phyloP scores from a whole-genome alignment of 2,113 vertebrate genomes.

The Brachyhypopomus gauderio region DNA sequence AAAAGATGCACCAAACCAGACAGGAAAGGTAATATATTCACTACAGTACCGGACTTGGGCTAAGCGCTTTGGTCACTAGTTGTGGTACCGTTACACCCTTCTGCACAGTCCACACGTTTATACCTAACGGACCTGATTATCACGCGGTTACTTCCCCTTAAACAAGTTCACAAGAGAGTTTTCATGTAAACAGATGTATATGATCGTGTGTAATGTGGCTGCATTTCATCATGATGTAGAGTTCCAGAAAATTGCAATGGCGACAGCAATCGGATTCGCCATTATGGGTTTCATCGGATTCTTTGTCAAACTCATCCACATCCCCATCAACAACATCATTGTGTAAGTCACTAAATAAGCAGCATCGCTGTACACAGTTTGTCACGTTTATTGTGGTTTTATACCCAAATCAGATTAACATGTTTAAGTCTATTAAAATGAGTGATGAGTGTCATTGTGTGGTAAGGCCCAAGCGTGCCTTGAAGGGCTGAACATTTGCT shows the following conservation, averaged over 20 bases:
- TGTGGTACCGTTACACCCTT: no score
- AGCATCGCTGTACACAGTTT: neutral
- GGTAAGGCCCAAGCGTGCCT: no score
- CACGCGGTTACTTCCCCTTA: no score
- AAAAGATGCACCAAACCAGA: slow-evolving; percentile 99
- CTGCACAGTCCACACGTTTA: no score
- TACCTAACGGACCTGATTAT: no score
- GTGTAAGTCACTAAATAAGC: slow-evolving; percentile 83
- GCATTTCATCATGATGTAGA: slow-evolving; percentile 70
- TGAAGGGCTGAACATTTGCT: neutral
- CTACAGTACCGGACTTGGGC: no score
- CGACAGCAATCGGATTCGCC: slow-evolving; percentile 97
- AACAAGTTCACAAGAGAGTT: neutral
- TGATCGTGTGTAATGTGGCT: neutral
- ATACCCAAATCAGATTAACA: neutral
- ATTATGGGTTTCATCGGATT: slow-evolving; percentile 99
- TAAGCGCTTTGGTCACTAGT: no score
- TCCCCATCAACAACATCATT: slow-evolving; percentile 99
- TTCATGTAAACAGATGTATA: neutral
- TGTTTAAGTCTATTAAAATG: neutral
- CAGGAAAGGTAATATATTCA: slow-evolving; percentile 84
- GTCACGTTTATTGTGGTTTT: neutral
- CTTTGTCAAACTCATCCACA: slow-evolving; percentile 98
- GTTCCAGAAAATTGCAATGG: slow-evolving; percentile 99
- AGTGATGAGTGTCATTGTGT: neutral